Conservation (phyloP, 2,797 vertebrate species). For the Diceros bicornis region DNA sequence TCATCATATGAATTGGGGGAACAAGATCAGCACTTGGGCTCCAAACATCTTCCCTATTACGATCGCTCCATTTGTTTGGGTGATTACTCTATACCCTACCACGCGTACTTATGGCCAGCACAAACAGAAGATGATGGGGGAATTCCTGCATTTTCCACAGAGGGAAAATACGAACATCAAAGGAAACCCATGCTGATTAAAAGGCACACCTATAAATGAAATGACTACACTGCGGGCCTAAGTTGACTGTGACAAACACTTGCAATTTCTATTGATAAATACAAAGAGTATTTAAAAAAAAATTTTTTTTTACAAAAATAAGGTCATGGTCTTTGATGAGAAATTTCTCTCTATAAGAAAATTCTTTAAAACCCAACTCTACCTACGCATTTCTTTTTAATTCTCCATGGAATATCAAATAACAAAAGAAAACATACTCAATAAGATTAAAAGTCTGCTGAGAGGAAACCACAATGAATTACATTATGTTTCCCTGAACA, state of each 20-base stretch:
- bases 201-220: slow-evolving; percentile 21
- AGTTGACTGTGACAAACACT: background rate
- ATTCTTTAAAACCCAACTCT: slow-evolving; percentile 6
- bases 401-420: background rate
- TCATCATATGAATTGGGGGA: slow-evolving; percentile 62
- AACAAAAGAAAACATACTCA: background rate
- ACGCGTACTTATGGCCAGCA: background rate
- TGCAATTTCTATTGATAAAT: slow-evolving; percentile 42
- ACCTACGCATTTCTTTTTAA: background rate
- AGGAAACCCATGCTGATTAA: slow-evolving; percentile 38
- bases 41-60: slow-evolving; percentile 66
- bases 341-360: slow-evolving; percentile 39
- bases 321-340: background rate
- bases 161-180: slow-evolving; percentile 46
- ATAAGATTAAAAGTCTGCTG: background rate
- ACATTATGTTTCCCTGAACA: background rate
- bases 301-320: background rate
- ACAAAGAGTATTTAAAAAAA: background rate
- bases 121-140: slow-evolving; percentile 47
- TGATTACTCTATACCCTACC: slow-evolving; percentile 62
- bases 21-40: slow-evolving; percentile 62
- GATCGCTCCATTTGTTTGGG: slow-evolving; percentile 56
- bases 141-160: slow-evolving; percentile 10
- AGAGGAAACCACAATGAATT: slow-evolving; percentile 22
- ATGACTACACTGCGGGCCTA: background rate